A percentile compares a stretch with the other conserved stretches of the same genome.
Evolutionary conservation across 2,113 vertebrate genomes (phyloP).

Genomic region (Plecotus auritus): DNA sequence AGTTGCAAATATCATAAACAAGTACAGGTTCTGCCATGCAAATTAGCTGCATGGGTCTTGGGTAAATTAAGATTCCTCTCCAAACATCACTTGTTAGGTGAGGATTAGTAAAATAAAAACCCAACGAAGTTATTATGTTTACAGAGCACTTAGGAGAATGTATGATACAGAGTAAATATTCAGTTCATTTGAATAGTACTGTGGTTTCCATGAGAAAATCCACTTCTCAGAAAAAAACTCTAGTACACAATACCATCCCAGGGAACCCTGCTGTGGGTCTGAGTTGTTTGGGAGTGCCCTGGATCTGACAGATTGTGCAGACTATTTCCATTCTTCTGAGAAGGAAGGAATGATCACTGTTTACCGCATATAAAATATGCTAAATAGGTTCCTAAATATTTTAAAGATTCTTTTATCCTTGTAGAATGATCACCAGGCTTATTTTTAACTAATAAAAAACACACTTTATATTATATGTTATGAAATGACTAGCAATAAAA

Average conservation of each 20-base stretch:
- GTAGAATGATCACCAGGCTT: neutral
- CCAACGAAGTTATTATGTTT: neutral
- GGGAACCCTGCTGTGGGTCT: neutral
- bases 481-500: neutral
- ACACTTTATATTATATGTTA: neutral
- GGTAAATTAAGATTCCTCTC: neutral
- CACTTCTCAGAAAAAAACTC: neutral
- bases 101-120: neutral
- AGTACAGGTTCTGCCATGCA: neutral
- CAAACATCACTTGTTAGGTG: neutral
- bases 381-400: neutral
- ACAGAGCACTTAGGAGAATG: neutral
- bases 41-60: neutral
- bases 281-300: neutral
- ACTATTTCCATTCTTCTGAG: neutral
- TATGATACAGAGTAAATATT: neutral
- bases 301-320: neutral
- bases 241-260: neutral
- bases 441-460: neutral
- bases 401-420: neutral
- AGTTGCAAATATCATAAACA: neutral
- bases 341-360: neutral
- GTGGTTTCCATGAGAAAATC: slow-evolving; percentile 25
- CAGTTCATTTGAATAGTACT: neutral
- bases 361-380: neutral